Evolutionary conservation across 2,113 vertebrate genomes (phyloP).

Genomic region (Rhinogobius similis): DNA sequence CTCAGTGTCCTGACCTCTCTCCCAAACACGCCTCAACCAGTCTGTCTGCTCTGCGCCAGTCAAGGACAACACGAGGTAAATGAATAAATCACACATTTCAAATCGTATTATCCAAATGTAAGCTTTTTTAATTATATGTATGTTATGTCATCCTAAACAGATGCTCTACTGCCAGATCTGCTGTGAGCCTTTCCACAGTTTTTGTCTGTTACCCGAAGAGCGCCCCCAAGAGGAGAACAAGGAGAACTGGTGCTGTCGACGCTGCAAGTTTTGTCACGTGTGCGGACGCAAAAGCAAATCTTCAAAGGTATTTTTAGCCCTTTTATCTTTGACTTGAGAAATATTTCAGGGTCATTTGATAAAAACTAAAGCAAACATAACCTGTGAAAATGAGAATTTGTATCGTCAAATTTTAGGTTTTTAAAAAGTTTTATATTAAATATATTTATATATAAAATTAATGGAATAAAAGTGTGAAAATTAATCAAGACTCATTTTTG

Average conservation of each 20-base stretch:
- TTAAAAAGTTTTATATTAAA: not conserved
- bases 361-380: not conserved
- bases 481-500: no score
- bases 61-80: constrained; percentile 87
- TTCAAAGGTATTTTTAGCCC: constrained; percentile 75
- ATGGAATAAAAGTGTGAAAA: no score
- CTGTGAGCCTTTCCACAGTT: constrained; percentile 90
- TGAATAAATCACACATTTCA: not conserved
- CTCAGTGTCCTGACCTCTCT: constrained; percentile 88
- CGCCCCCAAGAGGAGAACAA: constrained; percentile 82
- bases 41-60: constrained; percentile 91
- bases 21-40: constrained; percentile 81
- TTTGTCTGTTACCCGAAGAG: constrained; percentile 85
- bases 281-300: constrained; percentile 86
- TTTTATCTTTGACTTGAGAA: not conserved
- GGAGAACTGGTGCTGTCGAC: constrained; percentile 89
- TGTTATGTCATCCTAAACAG: constrained; percentile 54
- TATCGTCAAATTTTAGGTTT: no score
- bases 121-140: not conserved
- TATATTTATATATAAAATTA: no score
- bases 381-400: not conserved
- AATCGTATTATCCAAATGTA: not conserved
- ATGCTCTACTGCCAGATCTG: constrained; percentile 92
- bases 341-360: not conserved
- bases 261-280: constrained; percentile 91